Evolutionary conservation across 2,888 invertebrate species (phyloP).

Genomic region (Sinopyrophorus schimmeli): DNA sequence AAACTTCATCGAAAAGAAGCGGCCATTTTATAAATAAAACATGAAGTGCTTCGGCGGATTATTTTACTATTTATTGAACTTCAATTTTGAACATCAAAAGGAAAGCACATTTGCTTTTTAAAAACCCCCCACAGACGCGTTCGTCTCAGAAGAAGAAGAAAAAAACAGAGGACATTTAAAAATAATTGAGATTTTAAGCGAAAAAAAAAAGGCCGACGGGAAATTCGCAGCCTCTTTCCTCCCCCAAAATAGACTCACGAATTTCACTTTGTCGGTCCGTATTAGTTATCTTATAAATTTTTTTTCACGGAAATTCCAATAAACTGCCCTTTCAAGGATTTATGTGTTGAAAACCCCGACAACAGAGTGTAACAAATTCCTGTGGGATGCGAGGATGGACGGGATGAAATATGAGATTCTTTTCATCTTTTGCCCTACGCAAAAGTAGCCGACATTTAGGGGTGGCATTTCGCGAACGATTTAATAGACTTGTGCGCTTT

Average conservation of each 20-base stretch:
- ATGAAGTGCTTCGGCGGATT: slow-evolving; percentile 11
- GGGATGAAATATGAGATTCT: slow-evolving; percentile 43
- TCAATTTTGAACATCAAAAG: too few species aligned
- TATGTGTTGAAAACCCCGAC: slow-evolving; percentile 41
- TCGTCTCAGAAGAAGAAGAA: too few species aligned
- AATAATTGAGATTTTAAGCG: not conserved
- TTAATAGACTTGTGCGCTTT: slow-evolving; percentile 29
- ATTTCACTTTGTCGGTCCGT: slow-evolving; percentile 43
- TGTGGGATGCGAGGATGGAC: slow-evolving; percentile 40
- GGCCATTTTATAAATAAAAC: slow-evolving; percentile 11
- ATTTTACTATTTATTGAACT: slow-evolving; percentile 9
- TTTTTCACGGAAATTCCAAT: slow-evolving; percentile 40
- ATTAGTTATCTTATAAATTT: slow-evolving; percentile 42
- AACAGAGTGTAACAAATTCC: slow-evolving; percentile 41
- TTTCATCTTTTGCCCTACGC: slow-evolving; percentile 36
- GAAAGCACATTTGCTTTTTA: too few species aligned
- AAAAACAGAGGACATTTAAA: too few species aligned
- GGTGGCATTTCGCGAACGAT: slow-evolving; percentile 22
- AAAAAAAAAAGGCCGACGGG: too few species aligned
- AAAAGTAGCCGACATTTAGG: slow-evolving; percentile 27
- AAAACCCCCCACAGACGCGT: too few species aligned
- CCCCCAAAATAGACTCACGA: slow-evolving; percentile 33
- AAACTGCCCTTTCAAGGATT: slow-evolving; percentile 40
- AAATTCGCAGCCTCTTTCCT: too few species aligned
- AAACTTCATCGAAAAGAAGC: slow-evolving; percentile 9